phyloP scores from a whole-genome alignment of 1,140 invertebrate genomes.

The Orchesella cincta region DNA sequence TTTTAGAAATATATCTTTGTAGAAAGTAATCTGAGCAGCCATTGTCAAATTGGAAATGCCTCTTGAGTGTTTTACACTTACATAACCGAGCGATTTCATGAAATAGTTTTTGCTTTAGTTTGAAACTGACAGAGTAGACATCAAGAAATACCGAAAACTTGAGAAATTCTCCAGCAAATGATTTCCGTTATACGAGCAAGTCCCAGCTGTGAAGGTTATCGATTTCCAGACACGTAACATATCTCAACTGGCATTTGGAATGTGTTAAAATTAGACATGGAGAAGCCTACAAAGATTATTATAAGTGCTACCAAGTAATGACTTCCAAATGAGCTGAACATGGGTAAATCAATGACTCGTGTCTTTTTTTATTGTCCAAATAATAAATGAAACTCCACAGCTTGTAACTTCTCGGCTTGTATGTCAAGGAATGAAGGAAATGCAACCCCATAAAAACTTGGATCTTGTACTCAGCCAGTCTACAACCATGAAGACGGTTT shows the following conservation, averaged over 20 bases:
- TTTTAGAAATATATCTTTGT: too few species aligned
- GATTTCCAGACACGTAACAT: slow-evolving; percentile 19
- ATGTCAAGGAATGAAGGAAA: slow-evolving; percentile 4
- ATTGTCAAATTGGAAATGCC: background rate
- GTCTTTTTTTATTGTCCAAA: background rate
- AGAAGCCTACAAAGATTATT: background rate
- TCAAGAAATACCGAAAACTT: background rate
- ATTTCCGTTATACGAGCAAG: background rate
- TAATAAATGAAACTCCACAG: slow-evolving; percentile 13
- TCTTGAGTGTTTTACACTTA: too few species aligned
- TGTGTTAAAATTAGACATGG: slow-evolving; percentile 1
- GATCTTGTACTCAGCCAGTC: background rate
- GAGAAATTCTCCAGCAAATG: background rate
- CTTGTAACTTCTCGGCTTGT: background rate
- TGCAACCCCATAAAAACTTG: background rate
- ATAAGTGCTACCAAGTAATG: slow-evolving; percentile 1
- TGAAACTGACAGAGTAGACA: background rate
- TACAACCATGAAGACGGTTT: background rate
- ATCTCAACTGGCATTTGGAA: background rate
- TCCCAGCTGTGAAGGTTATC: background rate
- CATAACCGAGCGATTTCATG: background rate
- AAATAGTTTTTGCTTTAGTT: background rate
- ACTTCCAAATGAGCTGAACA: background rate
- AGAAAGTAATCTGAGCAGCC: too few species aligned
- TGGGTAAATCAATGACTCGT: slow-evolving; percentile 12